Conservation (phyloP, 1,140 invertebrate species). For the Oncopodura yosiiana region DNA sequence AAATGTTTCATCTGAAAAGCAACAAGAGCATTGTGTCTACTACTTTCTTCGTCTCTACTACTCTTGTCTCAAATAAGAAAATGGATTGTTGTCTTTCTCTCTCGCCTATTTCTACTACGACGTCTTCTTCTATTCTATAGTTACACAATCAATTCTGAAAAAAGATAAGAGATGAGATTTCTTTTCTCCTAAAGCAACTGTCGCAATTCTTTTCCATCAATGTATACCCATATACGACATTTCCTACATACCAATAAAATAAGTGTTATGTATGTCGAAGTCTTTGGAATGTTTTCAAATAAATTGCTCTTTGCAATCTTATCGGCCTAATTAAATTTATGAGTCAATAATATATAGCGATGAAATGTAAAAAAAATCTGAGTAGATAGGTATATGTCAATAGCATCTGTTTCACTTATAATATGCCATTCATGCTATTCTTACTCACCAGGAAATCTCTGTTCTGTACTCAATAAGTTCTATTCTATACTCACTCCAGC, state of each 20-base stretch:
- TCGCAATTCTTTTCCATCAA: no score
- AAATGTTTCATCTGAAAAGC: constrained; percentile 19
- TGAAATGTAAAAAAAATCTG: not conserved
- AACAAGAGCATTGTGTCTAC: no score
- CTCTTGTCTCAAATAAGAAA: constrained; percentile 5
- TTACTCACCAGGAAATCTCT: not conserved
- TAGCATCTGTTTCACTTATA: not conserved
- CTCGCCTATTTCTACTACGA: constrained; percentile 8
- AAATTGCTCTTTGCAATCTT: no score
- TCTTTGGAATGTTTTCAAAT: no score
- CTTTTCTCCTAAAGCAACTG: no score
- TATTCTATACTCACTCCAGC: not conserved
- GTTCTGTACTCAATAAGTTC: not conserved
- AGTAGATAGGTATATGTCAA: not conserved
- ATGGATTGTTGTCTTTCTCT: not conserved
- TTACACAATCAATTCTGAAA: not conserved
- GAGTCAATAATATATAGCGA: not conserved
- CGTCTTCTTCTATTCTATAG: not conserved
- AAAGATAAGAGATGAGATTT: no score
- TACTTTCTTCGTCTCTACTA: no score
- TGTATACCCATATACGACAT: no score
- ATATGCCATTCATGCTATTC: not conserved
- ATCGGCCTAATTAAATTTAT: not conserved
- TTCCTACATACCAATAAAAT: no score
- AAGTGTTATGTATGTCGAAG: no score